phyloP scores from a whole-genome alignment of 2,888 invertebrate genomes.

The Hesperia comma region DNA sequence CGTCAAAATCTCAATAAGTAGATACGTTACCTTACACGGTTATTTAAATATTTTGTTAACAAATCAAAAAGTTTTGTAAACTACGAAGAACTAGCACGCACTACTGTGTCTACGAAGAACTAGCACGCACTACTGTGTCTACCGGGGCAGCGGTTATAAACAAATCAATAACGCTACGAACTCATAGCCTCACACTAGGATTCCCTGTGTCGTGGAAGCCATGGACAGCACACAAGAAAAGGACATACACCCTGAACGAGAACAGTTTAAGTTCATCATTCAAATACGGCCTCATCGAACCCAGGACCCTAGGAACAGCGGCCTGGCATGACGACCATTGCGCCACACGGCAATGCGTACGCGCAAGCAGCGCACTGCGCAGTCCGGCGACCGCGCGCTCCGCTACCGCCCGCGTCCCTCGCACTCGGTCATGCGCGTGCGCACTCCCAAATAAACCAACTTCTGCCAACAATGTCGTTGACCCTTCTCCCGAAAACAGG shows the following conservation, averaged over 20 bases:
- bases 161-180: too few species aligned
- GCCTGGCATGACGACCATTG: too few species aligned
- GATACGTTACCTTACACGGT: too few species aligned
- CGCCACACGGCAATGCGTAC: neutral
- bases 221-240: too few species aligned
- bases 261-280: too few species aligned
- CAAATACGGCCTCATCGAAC: too few species aligned
- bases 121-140: neutral
- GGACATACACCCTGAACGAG: too few species aligned
- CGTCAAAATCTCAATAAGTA: too few species aligned
- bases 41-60: too few species aligned
- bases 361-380: constrained; percentile 34
- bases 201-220: too few species aligned
- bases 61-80: constrained; percentile 9
- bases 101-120: constrained; percentile 16
- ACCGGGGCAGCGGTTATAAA: neutral
- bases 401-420: constrained; percentile 54
- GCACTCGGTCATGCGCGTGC: constrained; percentile 40
- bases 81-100: constrained; percentile 20
- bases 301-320: too few species aligned
- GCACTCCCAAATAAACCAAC: constrained; percentile 38
- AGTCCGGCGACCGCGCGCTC: constrained; percentile 53
- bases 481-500: constrained; percentile 50
- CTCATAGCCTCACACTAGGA: too few species aligned
- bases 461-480: constrained; percentile 59